phyloP scores from a whole-genome alignment of 2,888 invertebrate species.

The Sericinus montela region DNA sequence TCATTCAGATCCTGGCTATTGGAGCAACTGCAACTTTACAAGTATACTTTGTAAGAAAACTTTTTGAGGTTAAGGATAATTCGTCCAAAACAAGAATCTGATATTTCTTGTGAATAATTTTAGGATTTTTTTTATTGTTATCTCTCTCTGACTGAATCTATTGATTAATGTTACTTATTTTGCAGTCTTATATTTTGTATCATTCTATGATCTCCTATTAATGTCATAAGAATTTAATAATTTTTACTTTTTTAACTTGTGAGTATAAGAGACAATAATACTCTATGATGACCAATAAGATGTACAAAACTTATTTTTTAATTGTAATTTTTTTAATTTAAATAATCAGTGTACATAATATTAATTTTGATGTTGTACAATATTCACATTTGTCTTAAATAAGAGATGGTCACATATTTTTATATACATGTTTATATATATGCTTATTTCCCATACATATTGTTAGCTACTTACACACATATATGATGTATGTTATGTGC shows the following conservation, averaged over 20 bases:
- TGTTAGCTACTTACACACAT: background rate
- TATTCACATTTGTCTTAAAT: slow-evolving; percentile 5
- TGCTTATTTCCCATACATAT: slow-evolving; percentile 1
- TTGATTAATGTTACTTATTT: slow-evolving; percentile 23
- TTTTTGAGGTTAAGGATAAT: slow-evolving; percentile 89
- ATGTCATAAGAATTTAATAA: slow-evolving; percentile 11
- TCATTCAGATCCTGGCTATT: slow-evolving; percentile 91
- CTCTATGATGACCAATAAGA: background rate
- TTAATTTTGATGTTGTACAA: slow-evolving; percentile 8
- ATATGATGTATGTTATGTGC: background rate
- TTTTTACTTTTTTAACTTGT: background rate
- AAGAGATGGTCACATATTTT: slow-evolving; percentile 15
- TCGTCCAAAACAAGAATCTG: slow-evolving; percentile 79
- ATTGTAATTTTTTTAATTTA: slow-evolving; percentile 3
- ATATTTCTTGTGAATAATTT: slow-evolving; percentile 21
- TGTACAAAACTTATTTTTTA: slow-evolving; percentile 6
- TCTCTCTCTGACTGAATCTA: slow-evolving; percentile 24
- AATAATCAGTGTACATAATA: slow-evolving; percentile 7
- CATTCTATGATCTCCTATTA: slow-evolving; percentile 26
- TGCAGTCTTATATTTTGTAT: slow-evolving; percentile 8
- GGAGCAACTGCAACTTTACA: slow-evolving; percentile 86
- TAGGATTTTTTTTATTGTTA: slow-evolving; percentile 13
- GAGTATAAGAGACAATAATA: slow-evolving; percentile 4
- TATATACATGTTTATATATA: slow-evolving; percentile 16
- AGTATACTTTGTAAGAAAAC: slow-evolving; percentile 92